phyloP scores from a whole-genome alignment of 2,797 vertebrate species.

The Tarsius wallacei region DNA sequence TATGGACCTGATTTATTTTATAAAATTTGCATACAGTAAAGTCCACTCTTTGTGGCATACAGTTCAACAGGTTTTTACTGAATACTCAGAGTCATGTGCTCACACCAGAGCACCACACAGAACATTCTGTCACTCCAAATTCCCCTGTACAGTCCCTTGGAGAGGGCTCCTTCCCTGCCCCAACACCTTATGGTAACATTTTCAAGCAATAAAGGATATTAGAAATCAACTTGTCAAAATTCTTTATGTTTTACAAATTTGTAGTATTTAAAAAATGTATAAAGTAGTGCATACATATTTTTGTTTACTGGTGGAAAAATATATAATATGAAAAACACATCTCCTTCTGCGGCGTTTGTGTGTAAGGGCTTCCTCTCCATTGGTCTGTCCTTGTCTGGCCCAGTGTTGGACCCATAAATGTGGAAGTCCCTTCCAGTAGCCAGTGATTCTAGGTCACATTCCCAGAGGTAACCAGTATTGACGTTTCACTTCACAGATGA shows the following conservation, averaged over 20 bases:
- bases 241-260: background rate
- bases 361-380: background rate
- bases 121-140: background rate
- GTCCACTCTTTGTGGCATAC: background rate
- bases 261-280: background rate
- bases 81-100: background rate
- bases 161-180: background rate
- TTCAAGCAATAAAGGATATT: slow-evolving; percentile 12
- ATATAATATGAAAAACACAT: background rate
- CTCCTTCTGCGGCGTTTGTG: background rate
- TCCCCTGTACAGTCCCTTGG: background rate
- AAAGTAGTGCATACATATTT: background rate
- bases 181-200: background rate
- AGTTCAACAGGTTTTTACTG: background rate
- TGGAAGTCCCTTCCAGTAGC: background rate
- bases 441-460: background rate
- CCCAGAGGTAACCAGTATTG: background rate
- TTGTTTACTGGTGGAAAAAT: slow-evolving; percentile 24
- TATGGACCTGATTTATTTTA: background rate
- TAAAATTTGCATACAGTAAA: background rate
- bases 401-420: background rate
- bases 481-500: background rate
- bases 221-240: background rate
- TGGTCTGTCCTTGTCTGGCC: background rate
- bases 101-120: background rate